Percentiles rank a stretch among this genome's conserved stretches.
These are phyloP conservation scores for Harpalus rufipes DNA, from an alignment of 2,888 invertebrate species.

Conservation along the genomic window DNA sequence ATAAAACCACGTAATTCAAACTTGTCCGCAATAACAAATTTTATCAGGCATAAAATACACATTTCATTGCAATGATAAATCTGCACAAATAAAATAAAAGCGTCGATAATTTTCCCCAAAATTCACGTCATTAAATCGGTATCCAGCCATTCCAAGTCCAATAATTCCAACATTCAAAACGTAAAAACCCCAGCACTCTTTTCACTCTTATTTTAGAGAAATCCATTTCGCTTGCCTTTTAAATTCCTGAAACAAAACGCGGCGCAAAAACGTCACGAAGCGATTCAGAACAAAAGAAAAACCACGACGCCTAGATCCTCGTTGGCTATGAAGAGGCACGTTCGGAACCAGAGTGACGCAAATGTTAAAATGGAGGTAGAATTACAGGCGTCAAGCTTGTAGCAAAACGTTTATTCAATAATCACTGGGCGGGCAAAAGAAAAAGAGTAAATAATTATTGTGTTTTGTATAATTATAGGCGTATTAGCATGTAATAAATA, in stretches of 20 bases:
- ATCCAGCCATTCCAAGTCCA: slow-evolving; percentile 28
- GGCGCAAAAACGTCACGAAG: slow-evolving; percentile 26
- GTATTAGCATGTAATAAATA: too few relatives aligned
- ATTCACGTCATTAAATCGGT: slow-evolving; percentile 38
- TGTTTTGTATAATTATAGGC: neutral
- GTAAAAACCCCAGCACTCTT: slow-evolving; percentile 20
- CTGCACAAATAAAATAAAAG: slow-evolving; percentile 21
- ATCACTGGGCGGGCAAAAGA: neutral
- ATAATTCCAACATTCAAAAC: slow-evolving; percentile 34
- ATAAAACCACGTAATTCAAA: slow-evolving; percentile 6
- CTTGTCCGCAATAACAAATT: slow-evolving; percentile 31
- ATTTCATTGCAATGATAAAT: slow-evolving; percentile 27
- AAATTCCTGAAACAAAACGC: slow-evolving; percentile 43
- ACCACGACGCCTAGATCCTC: slow-evolving; percentile 9
- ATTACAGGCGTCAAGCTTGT: neutral
- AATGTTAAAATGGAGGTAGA: neutral
- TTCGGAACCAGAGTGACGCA: neutral
- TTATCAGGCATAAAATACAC: slow-evolving; percentile 33
- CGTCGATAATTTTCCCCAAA: slow-evolving; percentile 21
- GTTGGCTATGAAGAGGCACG: slow-evolving; percentile 38
- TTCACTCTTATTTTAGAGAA: slow-evolving; percentile 33
- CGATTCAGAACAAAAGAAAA: slow-evolving; percentile 35
- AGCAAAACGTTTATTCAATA: neutral
- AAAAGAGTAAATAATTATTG: neutral
- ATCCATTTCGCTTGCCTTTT: slow-evolving; percentile 52